Percentiles rank a stretch among this genome's conserved stretches.
phyloP scores from a whole-genome alignment of 2,888 invertebrate species.

The Physocephala rufipes region DNA sequence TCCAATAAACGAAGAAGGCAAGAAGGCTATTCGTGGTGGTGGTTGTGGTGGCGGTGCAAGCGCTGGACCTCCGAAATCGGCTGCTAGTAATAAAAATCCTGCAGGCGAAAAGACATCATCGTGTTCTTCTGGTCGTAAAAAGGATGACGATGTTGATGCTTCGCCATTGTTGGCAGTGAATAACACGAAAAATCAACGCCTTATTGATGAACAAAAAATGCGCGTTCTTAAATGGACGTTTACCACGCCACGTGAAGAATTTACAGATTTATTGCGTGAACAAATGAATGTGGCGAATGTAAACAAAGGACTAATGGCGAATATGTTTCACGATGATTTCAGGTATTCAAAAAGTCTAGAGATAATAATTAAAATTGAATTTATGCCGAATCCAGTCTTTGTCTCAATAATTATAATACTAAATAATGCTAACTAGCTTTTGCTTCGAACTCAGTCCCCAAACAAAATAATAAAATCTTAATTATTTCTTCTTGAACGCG shows the following conservation, averaged over 20 bases:
- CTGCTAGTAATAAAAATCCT: constrained; percentile 42
- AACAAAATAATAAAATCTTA: not conserved
- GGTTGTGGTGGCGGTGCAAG: constrained; percentile 53
- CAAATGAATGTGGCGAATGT: constrained; percentile 90
- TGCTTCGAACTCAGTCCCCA: not conserved
- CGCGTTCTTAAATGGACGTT: constrained; percentile 97
- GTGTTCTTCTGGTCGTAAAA: constrained; percentile 71
- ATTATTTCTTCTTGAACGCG: constrained; percentile 46
- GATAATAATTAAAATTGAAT: not conserved
- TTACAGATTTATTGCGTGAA: constrained; percentile 88
- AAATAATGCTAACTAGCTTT: not conserved
- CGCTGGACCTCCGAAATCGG: constrained; percentile 45
- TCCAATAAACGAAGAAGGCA: constrained; percentile 67
- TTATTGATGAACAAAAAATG: constrained; percentile 92
- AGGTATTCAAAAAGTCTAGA: constrained; percentile 69
- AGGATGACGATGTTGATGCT: constrained; percentile 85
- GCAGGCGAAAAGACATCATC: constrained; percentile 52
- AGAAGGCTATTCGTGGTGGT: constrained; percentile 61
- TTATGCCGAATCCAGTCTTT: not conserved
- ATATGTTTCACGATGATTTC: constrained; percentile 96
- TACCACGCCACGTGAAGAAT: constrained; percentile 90
- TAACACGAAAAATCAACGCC: constrained; percentile 89
- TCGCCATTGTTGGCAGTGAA: constrained; percentile 82
- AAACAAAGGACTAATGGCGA: constrained; percentile 84
- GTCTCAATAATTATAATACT: not conserved